Evolutionary conservation across 2,888 invertebrate genomes (phyloP).

Genomic region (Apamea crenata): DNA sequence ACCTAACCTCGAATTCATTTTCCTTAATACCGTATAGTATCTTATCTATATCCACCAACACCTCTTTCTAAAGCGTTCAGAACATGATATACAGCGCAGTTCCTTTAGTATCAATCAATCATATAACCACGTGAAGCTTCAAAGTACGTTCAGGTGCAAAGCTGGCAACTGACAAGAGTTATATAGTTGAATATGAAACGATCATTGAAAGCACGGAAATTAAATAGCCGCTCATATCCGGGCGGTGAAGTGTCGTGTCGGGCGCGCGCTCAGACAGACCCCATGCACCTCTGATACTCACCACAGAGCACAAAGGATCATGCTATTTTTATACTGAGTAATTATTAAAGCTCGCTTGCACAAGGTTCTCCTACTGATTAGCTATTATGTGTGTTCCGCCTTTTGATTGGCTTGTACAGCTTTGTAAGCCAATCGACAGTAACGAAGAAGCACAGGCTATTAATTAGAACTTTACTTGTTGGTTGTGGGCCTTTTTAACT

Average conservation of each 20-base stretch:
- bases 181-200: slow-evolving; percentile 80
- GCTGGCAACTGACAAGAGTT: slow-evolving; percentile 76
- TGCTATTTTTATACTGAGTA: slow-evolving; percentile 21
- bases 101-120: slow-evolving; percentile 58
- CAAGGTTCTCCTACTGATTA: slow-evolving; percentile 23
- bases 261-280: slow-evolving; percentile 49
- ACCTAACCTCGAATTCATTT: background rate
- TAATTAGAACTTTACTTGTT: slow-evolving; percentile 11
- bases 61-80: slow-evolving; percentile 5
- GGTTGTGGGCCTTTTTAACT: background rate
- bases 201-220: slow-evolving; percentile 88
- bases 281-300: slow-evolving; percentile 48
- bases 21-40: background rate
- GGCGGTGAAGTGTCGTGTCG: slow-evolving; percentile 77
- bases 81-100: slow-evolving; percentile 40
- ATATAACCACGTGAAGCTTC: slow-evolving; percentile 51
- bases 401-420: slow-evolving; percentile 10
- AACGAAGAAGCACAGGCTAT: background rate
- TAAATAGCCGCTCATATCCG: slow-evolving; percentile 89
- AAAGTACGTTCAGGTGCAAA: slow-evolving; percentile 63
- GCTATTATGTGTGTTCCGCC: slow-evolving; percentile 13
- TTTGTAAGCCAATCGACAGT: slow-evolving; percentile 1
- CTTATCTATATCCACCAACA: slow-evolving; percentile 10
- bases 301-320: slow-evolving; percentile 33
- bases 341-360: slow-evolving; percentile 23